phyloP scores from a whole-genome alignment of 2,113 vertebrate genomes.

The rabbit (Oryctolagus cuniculus) region DNA sequence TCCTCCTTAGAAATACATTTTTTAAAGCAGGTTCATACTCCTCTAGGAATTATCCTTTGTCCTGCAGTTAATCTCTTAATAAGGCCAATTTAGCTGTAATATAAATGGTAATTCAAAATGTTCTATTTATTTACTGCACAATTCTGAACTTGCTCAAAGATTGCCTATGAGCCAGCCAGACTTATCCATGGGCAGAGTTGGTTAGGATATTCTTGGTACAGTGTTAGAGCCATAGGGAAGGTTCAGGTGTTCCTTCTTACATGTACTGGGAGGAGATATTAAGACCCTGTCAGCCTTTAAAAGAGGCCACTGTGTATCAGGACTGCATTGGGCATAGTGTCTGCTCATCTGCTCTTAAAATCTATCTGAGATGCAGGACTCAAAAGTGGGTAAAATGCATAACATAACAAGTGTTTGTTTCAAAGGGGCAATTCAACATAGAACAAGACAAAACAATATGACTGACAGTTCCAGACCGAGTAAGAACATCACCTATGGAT shows the following conservation, averaged over 20 bases:
- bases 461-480: background rate
- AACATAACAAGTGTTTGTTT: background rate
- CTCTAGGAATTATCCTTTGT: constrained; percentile 72
- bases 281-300: background rate
- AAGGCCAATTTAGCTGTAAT: constrained; percentile 75
- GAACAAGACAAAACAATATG: background rate
- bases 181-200: background rate
- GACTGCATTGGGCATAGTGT: background rate
- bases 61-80: constrained; percentile 82
- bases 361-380: background rate
- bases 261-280: background rate
- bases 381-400: background rate
- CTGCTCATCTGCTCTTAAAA: constrained; percentile 16
- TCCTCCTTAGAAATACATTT: constrained; percentile 60
- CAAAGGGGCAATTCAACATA: background rate
- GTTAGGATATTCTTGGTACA: background rate
- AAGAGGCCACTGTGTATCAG: background rate
- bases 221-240: constrained; percentile 28
- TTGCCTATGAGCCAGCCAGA: constrained; percentile 14
- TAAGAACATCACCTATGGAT: too few relatives aligned
- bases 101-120: constrained; percentile 71
- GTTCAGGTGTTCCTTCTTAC: background rate
- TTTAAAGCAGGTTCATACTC: constrained; percentile 73
- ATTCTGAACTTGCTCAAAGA: constrained; percentile 79
- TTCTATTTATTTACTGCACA: constrained; percentile 70